Conservation (phyloP, 2,888 invertebrate genomes). For the Eurytoma californica region DNA sequence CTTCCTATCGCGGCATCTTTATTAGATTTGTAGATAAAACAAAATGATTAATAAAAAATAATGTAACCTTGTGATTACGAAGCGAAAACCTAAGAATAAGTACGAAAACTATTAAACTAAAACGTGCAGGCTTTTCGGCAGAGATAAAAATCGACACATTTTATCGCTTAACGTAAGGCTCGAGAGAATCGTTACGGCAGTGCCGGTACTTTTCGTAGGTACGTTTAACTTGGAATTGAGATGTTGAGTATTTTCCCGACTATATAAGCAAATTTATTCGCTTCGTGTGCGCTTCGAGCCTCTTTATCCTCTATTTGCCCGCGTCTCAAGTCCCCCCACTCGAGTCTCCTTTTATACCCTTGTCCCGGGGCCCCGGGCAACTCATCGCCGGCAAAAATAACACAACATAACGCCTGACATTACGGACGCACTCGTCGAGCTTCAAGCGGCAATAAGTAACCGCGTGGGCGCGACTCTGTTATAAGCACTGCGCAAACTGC, state of each 20-base stretch:
- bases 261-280: conserved; percentile 31
- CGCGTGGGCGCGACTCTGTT: background rate
- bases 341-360: conserved; percentile 21
- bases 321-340: conserved; percentile 10
- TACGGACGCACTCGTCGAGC: conserved; percentile 20
- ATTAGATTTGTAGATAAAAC: too few species aligned
- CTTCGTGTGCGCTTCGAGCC: background rate
- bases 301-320: conserved; percentile 32
- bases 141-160: background rate
- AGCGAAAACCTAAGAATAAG: too few species aligned
- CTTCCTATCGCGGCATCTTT: background rate
- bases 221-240: conserved; percentile 29
- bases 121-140: too few species aligned
- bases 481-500: conserved; percentile 12
- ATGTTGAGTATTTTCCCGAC: conserved; percentile 8
- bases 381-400: conserved; percentile 34
- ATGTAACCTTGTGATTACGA: too few species aligned
- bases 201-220: background rate
- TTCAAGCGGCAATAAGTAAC: conserved; percentile 31
- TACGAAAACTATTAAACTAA: too few species aligned
- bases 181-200: background rate
- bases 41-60: too few species aligned
- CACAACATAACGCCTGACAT: conserved; percentile 30
- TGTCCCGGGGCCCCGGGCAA: background rate
- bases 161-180: background rate